These are phyloP conservation scores for Leptobrachium ailaonicum DNA, from an alignment of 2,113 vertebrate genomes.

Conservation along the genomic window DNA sequence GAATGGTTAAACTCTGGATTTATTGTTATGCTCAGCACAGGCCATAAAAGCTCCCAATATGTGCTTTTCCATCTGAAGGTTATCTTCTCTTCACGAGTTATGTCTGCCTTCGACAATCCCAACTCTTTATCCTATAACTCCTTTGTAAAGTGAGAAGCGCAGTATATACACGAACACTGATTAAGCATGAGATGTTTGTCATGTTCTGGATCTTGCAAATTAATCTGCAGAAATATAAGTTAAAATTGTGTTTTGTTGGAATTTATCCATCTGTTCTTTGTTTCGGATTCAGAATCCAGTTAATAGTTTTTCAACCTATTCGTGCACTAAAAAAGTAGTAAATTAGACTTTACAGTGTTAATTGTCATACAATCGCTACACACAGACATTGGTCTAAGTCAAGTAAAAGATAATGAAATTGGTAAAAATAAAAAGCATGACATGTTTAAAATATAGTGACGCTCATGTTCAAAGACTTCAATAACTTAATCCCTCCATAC, in stretches of 20 bases:
- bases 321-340: too few relatives aligned
- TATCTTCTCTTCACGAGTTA: constrained; percentile 44
- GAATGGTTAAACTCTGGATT: constrained; percentile 44
- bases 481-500: too few relatives aligned
- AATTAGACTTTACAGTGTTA: too few relatives aligned
- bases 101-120: constrained; percentile 19
- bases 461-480: too few relatives aligned
- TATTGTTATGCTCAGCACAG: constrained; percentile 20
- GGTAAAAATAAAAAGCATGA: too few relatives aligned
- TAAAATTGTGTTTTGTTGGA: constrained; percentile 6
- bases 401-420: too few relatives aligned
- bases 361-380: too few relatives aligned
- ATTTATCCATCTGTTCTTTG: neutral
- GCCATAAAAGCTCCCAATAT: constrained; percentile 34
- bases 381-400: too few relatives aligned
- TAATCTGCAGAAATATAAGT: neutral
- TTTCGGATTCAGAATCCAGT: too few relatives aligned
- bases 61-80: constrained; percentile 32
- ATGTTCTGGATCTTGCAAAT: constrained; percentile 2
- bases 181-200: neutral
- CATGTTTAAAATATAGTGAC: too few relatives aligned
- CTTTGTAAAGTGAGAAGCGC: constrained; percentile 11
- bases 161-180: constrained; percentile 11
- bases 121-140: constrained; percentile 31
- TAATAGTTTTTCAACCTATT: too few relatives aligned